Percentiles rank a stretch among this genome's conserved stretches.
Conservation (phyloP, 2,888 invertebrate genomes). For the Pyrrhia umbra region DNA sequence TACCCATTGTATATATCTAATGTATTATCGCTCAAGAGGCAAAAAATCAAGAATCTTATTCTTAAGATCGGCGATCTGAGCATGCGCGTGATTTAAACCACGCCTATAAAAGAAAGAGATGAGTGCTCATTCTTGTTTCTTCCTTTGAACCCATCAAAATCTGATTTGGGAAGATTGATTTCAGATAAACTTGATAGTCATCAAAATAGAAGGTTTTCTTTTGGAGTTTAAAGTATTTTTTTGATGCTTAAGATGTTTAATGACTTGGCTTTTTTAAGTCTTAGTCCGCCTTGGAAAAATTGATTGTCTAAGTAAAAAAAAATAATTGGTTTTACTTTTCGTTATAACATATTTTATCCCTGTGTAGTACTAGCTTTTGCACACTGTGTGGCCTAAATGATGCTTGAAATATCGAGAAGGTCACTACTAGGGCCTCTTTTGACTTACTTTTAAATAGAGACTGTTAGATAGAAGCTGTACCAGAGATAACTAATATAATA, state of each 20-base stretch:
- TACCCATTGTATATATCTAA: conserved; percentile 73
- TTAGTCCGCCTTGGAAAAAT: too few relatives aligned
- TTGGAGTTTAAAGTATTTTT: background rate
- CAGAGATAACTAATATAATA: too few relatives aligned
- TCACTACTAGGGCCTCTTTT: too few relatives aligned
- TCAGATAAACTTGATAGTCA: conserved; percentile 77
- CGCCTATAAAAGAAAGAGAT: conserved; percentile 84
- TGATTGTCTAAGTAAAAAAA: too few relatives aligned
- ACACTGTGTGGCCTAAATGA: too few relatives aligned
- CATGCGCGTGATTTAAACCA: conserved; percentile 82
- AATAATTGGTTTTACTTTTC: background rate
- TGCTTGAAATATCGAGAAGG: too few relatives aligned
- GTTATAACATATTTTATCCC: background rate
- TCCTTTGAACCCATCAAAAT: conserved; percentile 64
- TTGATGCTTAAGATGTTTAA: background rate
- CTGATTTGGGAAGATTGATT: conserved; percentile 82
- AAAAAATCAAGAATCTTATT: conserved; percentile 84
- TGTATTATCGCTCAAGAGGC: conserved; percentile 75
- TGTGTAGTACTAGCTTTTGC: too few relatives aligned
- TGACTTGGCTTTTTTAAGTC: background rate
- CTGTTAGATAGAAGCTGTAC: too few relatives aligned
- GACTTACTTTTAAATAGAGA: too few relatives aligned
- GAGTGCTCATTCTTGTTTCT: conserved; percentile 73
- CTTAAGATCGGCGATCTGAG: conserved; percentile 81
- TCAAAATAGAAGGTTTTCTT: conserved; percentile 73